Evolutionary conservation across 2,113 vertebrate species (phyloP).

Genomic region (Labeo catla): DNA sequence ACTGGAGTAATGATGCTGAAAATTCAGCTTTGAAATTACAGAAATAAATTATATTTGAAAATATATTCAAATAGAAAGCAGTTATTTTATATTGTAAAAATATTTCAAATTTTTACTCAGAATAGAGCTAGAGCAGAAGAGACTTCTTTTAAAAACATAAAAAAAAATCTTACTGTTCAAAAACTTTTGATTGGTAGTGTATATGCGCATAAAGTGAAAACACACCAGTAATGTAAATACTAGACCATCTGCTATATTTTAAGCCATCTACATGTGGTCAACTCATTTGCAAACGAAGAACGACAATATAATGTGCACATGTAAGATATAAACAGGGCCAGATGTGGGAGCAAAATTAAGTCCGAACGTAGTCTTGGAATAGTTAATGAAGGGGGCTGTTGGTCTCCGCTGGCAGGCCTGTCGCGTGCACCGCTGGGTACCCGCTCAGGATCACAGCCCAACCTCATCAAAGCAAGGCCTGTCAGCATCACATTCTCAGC

Average conservation of each 20-base stretch:
- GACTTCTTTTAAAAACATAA: no score
- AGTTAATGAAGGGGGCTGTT: slow-evolving; percentile 44
- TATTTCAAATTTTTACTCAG: no score
- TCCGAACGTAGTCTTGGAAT: slow-evolving; percentile 26
- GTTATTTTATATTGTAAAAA: no score
- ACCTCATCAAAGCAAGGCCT: slow-evolving; percentile 43
- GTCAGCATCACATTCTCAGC: slow-evolving; percentile 30
- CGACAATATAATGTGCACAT: slow-evolving; percentile 31
- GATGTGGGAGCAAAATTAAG: slow-evolving; percentile 33
- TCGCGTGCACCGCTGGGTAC: slow-evolving; percentile 5
- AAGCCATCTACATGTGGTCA: slow-evolving; percentile 24
- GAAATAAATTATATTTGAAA: no score
- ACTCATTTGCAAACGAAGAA: slow-evolving; percentile 11
- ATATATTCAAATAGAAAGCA: no score
- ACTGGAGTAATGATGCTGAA: no score
- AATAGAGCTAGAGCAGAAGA: no score
- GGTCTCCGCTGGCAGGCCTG: slow-evolving; percentile 22
- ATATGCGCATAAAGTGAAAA: neutral
- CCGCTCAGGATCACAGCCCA: slow-evolving; percentile 36
- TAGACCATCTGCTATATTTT: neutral
- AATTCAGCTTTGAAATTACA: no score
- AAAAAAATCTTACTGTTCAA: no score
- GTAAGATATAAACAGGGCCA: slow-evolving; percentile 38
- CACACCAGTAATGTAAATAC: slow-evolving; percentile 7
- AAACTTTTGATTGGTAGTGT: no score